Evolutionary conservation across 2,888 invertebrate species (phyloP), one percentile per base, ranked within the genome.

Genomic region (Teinopalpus imperialis): DNA sequence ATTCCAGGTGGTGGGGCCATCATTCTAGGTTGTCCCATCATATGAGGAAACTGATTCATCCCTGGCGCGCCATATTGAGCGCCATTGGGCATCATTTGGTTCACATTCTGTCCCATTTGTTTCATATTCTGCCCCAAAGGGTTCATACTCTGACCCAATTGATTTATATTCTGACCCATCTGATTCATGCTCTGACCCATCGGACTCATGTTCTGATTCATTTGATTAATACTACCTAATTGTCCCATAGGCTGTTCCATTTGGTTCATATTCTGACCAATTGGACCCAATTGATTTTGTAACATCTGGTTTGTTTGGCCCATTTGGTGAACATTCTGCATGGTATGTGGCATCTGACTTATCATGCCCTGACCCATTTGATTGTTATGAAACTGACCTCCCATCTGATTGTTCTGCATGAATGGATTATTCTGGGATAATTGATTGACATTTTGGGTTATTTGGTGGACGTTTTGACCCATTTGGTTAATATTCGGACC

Each of bases 1-100:
- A 88, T 76, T 0, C 86, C 86, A 0, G 86, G 87, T 0, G 87
- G 86, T 0, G 85, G 83, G 0, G 64, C 78, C 42, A 87, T 72
- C 82, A 86, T 81, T 6, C 85, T 59, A 0, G 76, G 72, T 36
- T 81, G 83, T 0, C 74, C 69, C 74, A 85, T 76, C 74, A 81
- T 75, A 46, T 79, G 79, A 0, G 67, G 68, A 48, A 66, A 81
- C 55, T 81, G 83, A 43, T 74, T 80, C 69, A 81, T 77, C 0
- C 62, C 56, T n/a, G n/a, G n/a, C 0, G 68, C 64, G 0, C 68
- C 71, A 59, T 78, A 82, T 54, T 80, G 81, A 39, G 74, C 75
- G 0, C 83, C 81, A 29, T 86, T 86, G 0, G 76, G 71, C 51
- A 81, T 64, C 59, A 79, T 70, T 23, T 71, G 75, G 18, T 59